Conservation (phyloP, 2,113 vertebrate genomes). For the Cyprinus carpio region DNA sequence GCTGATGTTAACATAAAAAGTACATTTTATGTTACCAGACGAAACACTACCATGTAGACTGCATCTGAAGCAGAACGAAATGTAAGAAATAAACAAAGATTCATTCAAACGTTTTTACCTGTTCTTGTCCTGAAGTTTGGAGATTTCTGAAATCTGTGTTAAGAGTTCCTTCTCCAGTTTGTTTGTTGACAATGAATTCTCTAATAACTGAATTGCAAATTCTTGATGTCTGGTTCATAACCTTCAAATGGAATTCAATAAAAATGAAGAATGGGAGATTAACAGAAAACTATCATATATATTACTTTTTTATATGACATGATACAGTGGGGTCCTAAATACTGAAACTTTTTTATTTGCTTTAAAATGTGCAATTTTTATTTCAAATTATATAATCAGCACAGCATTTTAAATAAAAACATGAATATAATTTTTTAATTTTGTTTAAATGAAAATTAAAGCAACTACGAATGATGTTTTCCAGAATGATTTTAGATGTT, state of each 20-base stretch:
- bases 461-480: too few species aligned
- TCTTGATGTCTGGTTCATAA: conserved; percentile 85
- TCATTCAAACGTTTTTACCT: conserved; percentile 71
- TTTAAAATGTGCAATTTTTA: too few species aligned
- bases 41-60: background rate
- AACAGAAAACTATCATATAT: background rate
- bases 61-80: background rate
- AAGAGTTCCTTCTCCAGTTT: conserved; percentile 88
- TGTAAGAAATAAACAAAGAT: background rate
- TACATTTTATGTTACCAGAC: too few species aligned
- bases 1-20: too few species aligned
- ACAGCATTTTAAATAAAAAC: too few species aligned
- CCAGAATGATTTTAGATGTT: too few species aligned
- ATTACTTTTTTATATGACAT: too few species aligned
- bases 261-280: background rate
- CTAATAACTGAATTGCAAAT: conserved; percentile 85
- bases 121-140: conserved; percentile 80
- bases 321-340: too few species aligned
- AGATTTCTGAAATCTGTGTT: conserved; percentile 81
- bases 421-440: too few species aligned
- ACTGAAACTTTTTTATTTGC: too few species aligned
- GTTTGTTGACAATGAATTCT: conserved; percentile 83
- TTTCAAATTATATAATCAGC: too few species aligned
- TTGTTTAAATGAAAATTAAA: too few species aligned
- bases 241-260: conserved; percentile 47